These are phyloP conservation scores for Stigmatopora nigra DNA, from an alignment of 2,113 vertebrate genomes.

Conservation along the genomic window DNA sequence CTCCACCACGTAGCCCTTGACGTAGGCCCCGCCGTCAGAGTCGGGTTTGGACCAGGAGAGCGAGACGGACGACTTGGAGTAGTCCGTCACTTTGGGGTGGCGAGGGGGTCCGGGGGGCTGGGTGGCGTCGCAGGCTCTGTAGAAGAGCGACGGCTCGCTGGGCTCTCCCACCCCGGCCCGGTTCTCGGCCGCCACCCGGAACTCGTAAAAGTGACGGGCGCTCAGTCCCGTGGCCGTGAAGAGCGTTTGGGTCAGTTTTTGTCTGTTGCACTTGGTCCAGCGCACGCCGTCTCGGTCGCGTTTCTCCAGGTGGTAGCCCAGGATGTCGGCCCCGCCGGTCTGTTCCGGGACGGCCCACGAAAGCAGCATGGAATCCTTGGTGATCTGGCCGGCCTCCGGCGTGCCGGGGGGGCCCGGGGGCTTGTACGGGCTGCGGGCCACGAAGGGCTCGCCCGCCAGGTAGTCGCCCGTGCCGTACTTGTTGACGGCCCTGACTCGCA, in stretches of 20 bases:
- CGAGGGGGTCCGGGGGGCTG: slow-evolving; percentile 88
- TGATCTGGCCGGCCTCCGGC: slow-evolving; percentile 86
- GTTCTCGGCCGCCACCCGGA: slow-evolving; percentile 90
- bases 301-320: slow-evolving; percentile 92
- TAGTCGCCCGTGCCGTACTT: slow-evolving; percentile 89
- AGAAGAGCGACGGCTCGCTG: slow-evolving; percentile 88
- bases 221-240: slow-evolving; percentile 87
- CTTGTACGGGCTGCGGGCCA: slow-evolving; percentile 88
- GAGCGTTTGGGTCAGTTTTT: slow-evolving; percentile 79
- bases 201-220: slow-evolving; percentile 92
- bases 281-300: slow-evolving; percentile 92
- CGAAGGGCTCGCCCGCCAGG: slow-evolving; percentile 83
- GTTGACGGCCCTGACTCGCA: slow-evolving; percentile 91
- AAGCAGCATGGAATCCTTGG: slow-evolving; percentile 90
- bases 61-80: slow-evolving; percentile 84
- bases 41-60: slow-evolving; percentile 89
- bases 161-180: slow-evolving; percentile 83
- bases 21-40: slow-evolving; percentile 86
- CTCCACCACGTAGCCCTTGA: slow-evolving; percentile 91
- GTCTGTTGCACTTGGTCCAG: slow-evolving; percentile 97
- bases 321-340: slow-evolving; percentile 86
- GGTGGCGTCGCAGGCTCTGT: slow-evolving; percentile 82
- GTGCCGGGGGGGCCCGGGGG: slow-evolving; percentile 84
- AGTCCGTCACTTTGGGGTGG: slow-evolving; percentile 89
- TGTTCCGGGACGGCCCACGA: slow-evolving; percentile 82